Base-by-base conservation (phyloP, 2,113 vertebrate species). In the Eleginops maclovinus region DNA sequence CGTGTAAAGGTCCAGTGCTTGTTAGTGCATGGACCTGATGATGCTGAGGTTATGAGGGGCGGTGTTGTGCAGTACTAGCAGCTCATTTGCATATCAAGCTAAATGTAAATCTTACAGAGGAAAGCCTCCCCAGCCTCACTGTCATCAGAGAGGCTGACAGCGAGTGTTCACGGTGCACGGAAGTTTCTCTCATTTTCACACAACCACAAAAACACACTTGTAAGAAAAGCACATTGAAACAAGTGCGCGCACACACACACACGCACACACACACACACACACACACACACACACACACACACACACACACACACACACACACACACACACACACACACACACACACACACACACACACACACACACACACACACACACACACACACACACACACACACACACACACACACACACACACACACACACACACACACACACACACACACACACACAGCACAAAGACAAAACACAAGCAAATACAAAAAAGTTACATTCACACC, bases 11-110 rank as follows among this genome's bases (percentile, higher is more conserved):
- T 74, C 9, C 49, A 31, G 17, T 44, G 21, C 6, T 54, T 7
- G 19, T 51, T 55, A 17, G 22, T 58, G 31, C 14, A 22, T 64
- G 46, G 44, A 28, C n/a, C 21, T 40, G 44, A 28, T 74, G 53
- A 67, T 68, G 15, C 22, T 49, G 49, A 28, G 54, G 65, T 73
- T 72, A 51, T 62, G 47, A 78, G 49, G 56, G 75, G 54, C 60
- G 44, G 28, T 56, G 53, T 41, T 56, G 55, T 61, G 53, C 22
- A 77, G 68, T 16, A 50, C 53, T 10, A 66, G 51, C 51, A 64
- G 74, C n/a, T 68, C 44, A 78, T 77, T 84, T 80, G 67, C 82
- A 89, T 78, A 72, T 80, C 22, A 75, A 77, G 51, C 68, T 78
- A 66, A 84, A 81, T 66, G 53, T 44, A 82, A 85, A 72, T 24